Conservation (phyloP, 2,888 invertebrate genomes). For the Drosophila aldrichi region DNA sequence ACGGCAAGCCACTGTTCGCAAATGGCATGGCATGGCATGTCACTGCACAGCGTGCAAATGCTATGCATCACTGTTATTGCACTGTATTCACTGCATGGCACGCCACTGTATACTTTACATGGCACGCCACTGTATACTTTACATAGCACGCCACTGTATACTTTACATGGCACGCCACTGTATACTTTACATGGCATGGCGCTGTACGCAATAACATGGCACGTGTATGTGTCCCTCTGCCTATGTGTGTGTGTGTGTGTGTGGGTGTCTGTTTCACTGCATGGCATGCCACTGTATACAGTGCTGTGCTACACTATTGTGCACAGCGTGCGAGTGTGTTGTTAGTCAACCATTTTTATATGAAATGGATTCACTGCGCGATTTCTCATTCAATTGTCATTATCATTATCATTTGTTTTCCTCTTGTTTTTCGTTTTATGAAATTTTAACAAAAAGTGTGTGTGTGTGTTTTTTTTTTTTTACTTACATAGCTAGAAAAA, state of each 20-base stretch:
- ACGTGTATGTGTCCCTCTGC: neutral
- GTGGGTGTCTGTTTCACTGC: neutral
- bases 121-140: neutral
- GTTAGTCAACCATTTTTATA: conserved; percentile 8
- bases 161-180: neutral
- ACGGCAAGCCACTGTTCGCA: too few relatives aligned
- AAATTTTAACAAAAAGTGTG: conserved; percentile 42
- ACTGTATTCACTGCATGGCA: too few relatives aligned
- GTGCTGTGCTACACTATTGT: conserved; percentile 14
- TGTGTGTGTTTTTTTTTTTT: neutral
- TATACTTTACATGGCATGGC: neutral
- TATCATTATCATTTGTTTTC: neutral
- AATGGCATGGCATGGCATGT: too few relatives aligned
- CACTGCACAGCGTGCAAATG: too few relatives aligned
- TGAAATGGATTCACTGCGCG: conserved; percentile 5
- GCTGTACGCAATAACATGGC: conserved; percentile 4
- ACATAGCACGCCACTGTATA: too few relatives aligned
- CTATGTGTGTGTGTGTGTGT: neutral
- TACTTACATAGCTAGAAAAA: conserved; percentile 64
- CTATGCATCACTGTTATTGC: too few relatives aligned
- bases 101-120: neutral
- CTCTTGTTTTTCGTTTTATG: conserved; percentile 1
- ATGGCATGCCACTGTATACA: conserved; percentile 6
- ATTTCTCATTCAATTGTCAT: neutral
- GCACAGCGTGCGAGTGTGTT: conserved; percentile 1